Base-by-base conservation (phyloP, 2,797 vertebrate species). In the Lacerta bilineata region DNA sequence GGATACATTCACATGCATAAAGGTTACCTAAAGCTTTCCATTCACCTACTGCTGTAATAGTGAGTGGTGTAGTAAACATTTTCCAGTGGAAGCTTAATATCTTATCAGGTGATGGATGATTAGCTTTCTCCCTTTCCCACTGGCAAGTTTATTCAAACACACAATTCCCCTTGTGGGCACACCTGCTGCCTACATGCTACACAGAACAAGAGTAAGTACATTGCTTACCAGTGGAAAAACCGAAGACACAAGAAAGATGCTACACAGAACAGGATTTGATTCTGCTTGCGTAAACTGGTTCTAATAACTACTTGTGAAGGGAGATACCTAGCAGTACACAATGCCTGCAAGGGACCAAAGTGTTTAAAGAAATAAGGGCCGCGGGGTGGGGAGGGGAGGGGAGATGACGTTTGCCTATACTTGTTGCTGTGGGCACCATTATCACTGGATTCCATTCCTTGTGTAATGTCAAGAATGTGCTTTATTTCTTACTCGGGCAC, bases 401-500 rank as follows among this genome's bases (percentile, higher is more conserved):
- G 23, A 64, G 20, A 23, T 36, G 25, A 27, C 33, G 46, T n/a
- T 85, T 61, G 33, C 29, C 11, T 4, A 61, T 36, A 88, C 10
- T 25, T 59, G 68, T 46, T 61, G 39, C 50, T 13, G 29, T 43
- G 11, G 76, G 41, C 71, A 88, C 55, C 29, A 13, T 79, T 55
- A 84, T 84, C 72, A 83, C 9, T 39, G 9, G n/a, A 18, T 55
- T 77, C 9, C 61, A 76, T 86, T 76, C 64, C 43, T 82, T 7
- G 15, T 68, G 18, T 41, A 78, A 39, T 66, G 6, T 55, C 23
- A 81, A 80, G 15, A 72, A 75, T 59, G n/a, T 66, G 27, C 18
- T 77, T 86, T 75, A 69, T 78, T n/a, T 86, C 64, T 46, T 66
- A 29, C 66, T 80, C 29, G 33, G 6, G 18, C 76, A 78, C 75